Base-by-base conservation (phyloP, 2,797 vertebrate species). In the Spinus olivaceus region DNA sequence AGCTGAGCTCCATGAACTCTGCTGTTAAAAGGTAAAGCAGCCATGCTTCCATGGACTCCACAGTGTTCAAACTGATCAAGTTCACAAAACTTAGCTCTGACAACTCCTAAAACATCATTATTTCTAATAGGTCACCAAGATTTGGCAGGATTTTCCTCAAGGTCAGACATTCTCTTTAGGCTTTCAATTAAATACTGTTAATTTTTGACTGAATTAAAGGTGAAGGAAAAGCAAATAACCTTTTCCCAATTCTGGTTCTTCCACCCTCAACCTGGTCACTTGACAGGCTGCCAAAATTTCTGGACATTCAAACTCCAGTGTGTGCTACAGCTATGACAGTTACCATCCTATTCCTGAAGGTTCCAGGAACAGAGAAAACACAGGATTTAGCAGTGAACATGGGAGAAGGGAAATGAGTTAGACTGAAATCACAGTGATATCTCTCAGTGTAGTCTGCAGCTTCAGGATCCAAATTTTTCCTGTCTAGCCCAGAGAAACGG, bases 211-310 rank as follows among this genome's bases (percentile, higher is more conserved):
- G 77, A 94, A 69, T 72, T 90, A 66, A 77, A 60, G 60, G 44
- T 79, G 83, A 94, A 86, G 59, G 37, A 90, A 86, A 96, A 81
- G 49, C 41, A 95, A 95, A 88, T 35, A 90, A 90, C 41, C 18
- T 46, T 33, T 92, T 92, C 59, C 47, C 60, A 90, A 21, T 42
- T 65, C 66, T 35, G 41, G 21, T 59, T 83, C 70, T 32, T 81
- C 46, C 66, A 81, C 42, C 56, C 22, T 22, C 47, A 8, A 1
- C 72, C 46, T 16, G 4, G 50, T 33, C 73, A 84, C 46, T 67
- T 93, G 88, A 92, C 35, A 90, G 39, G 39, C 66, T 71, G 85
- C 85, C 95, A 95, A 46, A n/a, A 83, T 44, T 65, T 47, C 66
- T 56, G 54, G 76, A 72, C 27, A 9, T 67, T 86, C 24, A 49